Evolutionary conservation across 1,140 invertebrate species (phyloP), one percentile per base, ranked within the genome.

Genomic region (Neodiprion lecontei): DNA sequence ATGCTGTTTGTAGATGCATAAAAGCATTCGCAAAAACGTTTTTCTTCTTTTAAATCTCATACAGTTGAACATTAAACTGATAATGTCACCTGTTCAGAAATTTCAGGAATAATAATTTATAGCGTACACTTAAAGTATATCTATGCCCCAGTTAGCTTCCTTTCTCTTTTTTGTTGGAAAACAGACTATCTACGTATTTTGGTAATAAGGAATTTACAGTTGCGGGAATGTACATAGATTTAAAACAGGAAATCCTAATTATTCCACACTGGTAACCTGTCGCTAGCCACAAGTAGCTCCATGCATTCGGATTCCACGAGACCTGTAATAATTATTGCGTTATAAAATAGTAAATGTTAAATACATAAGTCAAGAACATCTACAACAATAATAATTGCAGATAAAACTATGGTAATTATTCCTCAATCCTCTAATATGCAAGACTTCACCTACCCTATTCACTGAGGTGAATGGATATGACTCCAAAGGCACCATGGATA

Each of bases 241-340:
- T 86, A 5, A 89, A 84, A 73, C 82, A 80, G 28, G 88, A 77
- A 47, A 89, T 61, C 73, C 89, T 81, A 11, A 89, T 80, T 14
- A 90, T 82, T 40, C 89, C 89, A 76, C 86, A 89, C 77, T 90
- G 87, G 74, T 89, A 88, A 7, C 88, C 88, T 5, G 78, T 79
- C 9, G 83, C 83, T 12, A 89, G 73, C 86, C 86, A 89, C 8
- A 87, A 74, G 73, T 88, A 88, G 80, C 88, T 88, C 81, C 83
- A 87, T 3, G 79, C 53, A 78, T 90, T 90, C 40, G 88, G 85
- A 80, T 89, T 90, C 87, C 88, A 90, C 5, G 84, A 76, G 11
- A 89, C 75, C 88, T 89, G 73, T 69, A 73, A 23, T 73, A 78
- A 21, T 49, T 66, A 40, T 72, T 72, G n/a, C 12, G 68, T 40